Evolutionary conservation across 2,113 vertebrate species (phyloP), one percentile per base, ranked within the genome.

Genomic region (Chaetops frenatus): DNA sequence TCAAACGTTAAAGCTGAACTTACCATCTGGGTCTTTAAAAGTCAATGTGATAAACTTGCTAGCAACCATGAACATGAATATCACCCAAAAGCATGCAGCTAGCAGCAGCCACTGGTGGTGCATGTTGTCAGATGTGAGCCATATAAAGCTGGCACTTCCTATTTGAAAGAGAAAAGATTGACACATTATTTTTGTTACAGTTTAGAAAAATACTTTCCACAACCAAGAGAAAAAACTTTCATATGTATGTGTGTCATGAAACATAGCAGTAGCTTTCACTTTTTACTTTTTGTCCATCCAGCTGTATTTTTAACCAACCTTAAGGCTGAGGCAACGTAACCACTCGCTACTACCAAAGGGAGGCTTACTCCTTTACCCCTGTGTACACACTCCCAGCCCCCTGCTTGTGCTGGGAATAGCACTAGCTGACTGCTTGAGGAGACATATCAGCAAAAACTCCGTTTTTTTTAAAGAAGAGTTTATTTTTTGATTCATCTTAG

Each of bases 31-130:
- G 69, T 98, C 98, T 97, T 98, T 98, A 97, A 99, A 98, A 97
- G 97, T 98, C 96, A 98, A 76, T 2, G 98, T 99, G 97, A 99
- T 99, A 96, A 99, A 99, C 95, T 98, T 99, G 98, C 98, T 99
- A 94, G 98, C 98, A 79, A 99, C 99, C 98, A 99, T 98, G 86
- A 99, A 99, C 98, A 99, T 99, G 97, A 99, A 99, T 96, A 99
- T 97, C 96, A 99, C 99, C 99, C 99, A 99, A 95, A 99, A 99
- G 96, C 99, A 99, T 58, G 98, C 99, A 80, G 99, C 98, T 87
- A 99, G 97, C 96, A 99, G 98, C 96, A 99, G 98, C 99, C 99
- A 99, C 97, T 98, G 99, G 95, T 99, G 99, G 97, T 99, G 99
- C 99, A 99, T 99, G 97, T 97, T 99, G 98, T 97, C 97, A 95